Conservation (phyloP, 2,888 invertebrate species). For the Lymantria monacha region DNA sequence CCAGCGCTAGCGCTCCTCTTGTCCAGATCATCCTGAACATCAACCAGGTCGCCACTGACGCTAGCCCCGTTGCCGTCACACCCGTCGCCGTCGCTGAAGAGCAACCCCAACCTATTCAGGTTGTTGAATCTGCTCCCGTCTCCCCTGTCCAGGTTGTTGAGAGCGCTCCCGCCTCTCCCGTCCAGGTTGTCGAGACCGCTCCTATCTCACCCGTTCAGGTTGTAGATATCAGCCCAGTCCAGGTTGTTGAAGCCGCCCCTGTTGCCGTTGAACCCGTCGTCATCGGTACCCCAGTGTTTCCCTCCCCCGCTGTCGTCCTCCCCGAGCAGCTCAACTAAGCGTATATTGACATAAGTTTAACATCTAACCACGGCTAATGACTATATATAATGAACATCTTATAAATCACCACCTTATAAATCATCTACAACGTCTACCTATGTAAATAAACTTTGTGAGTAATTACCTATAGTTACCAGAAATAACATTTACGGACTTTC, state of each 20-base stretch:
- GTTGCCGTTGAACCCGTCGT: constrained; percentile 23
- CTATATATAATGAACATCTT: neutral
- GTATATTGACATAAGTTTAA: neutral
- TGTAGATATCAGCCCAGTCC: constrained; percentile 11
- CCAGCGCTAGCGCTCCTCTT: constrained; percentile 15
- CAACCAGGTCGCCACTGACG: constrained; percentile 9
- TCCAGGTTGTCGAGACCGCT: constrained; percentile 6
- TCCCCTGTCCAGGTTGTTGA: constrained; percentile 7
- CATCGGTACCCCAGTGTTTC: constrained; percentile 30
- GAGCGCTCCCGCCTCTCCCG: neutral
- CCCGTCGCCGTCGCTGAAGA: constrained; percentile 9
- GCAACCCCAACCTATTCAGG: constrained; percentile 4
- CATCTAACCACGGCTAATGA: neutral
- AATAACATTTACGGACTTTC: constrained; percentile 29
- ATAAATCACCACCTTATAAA: neutral
- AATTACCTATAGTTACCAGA: constrained; percentile 15
- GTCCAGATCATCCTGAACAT: neutral
- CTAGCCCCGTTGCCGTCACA: constrained; percentile 5
- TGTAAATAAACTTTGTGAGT: constrained; percentile 22
- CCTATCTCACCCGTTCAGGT: constrained; percentile 11
- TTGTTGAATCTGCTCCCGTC: constrained; percentile 7
- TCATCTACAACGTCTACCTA: neutral
- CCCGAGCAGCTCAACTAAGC: constrained; percentile 22
- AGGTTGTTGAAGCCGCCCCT: constrained; percentile 6
- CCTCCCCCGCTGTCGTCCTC: constrained; percentile 34